These are phyloP conservation scores for Drosophila prosaltans DNA, from an alignment of 1,140 invertebrate species.

Conservation along the genomic window DNA sequence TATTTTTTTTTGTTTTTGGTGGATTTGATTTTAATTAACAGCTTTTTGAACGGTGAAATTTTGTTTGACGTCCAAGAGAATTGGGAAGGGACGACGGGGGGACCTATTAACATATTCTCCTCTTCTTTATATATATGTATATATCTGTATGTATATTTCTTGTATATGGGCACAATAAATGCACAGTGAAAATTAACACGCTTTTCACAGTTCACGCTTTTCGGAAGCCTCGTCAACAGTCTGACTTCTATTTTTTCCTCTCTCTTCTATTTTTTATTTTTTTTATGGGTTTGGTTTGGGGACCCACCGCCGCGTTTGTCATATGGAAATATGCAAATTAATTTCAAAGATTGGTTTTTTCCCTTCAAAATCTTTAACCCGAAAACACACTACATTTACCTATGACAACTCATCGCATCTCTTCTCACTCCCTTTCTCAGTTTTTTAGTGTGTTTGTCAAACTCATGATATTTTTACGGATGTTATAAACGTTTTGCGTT, in stretches of 20 bases:
- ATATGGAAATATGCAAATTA: conserved; percentile 72
- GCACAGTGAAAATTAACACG: conserved; percentile 81
- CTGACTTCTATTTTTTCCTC: not conserved
- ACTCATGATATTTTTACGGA: conserved; percentile 74
- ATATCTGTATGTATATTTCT: conserved; percentile 5
- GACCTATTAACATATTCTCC: conserved; percentile 69
- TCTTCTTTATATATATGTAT: not conserved
- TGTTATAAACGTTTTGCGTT: conserved; percentile 57
- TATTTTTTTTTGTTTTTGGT: conserved; percentile 33
- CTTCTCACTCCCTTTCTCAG: conserved; percentile 19
- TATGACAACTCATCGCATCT: conserved; percentile 48
- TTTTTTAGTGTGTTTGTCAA: conserved; percentile 61
- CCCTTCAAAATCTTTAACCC: conserved; percentile 1
- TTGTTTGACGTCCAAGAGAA: conserved; percentile 20
- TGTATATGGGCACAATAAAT: conserved; percentile 68
- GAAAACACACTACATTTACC: conserved; percentile 18
- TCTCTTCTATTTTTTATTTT: not conserved
- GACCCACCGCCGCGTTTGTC: conserved; percentile 75
- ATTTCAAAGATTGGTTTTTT: conserved; percentile 27
- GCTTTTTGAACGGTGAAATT: conserved; percentile 76
- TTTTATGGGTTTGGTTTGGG: not conserved
- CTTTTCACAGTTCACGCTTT: conserved; percentile 75
- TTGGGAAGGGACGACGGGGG: conserved; percentile 28
- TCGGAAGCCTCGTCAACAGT: conserved; percentile 38
- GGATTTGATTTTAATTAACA: conserved; percentile 76